Evolutionary conservation across 2,113 vertebrate genomes (phyloP), one percentile per base, ranked within the genome.

Genomic region (Syngnathoides biaculeatus): DNA sequence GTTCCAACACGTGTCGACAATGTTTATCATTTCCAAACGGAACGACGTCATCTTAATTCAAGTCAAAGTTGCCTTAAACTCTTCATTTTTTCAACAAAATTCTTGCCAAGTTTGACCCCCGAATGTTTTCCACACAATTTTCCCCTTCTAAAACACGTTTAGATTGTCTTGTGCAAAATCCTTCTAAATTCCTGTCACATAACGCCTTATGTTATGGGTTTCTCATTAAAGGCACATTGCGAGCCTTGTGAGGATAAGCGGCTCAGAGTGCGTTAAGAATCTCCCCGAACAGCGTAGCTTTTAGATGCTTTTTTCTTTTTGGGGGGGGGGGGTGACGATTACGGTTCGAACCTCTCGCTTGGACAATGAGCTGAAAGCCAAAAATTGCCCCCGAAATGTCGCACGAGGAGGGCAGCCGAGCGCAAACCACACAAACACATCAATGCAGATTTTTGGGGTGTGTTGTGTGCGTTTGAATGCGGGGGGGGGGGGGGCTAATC

Each of bases 401-500:
- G 59, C 45, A 67, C 60, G n/a, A n/a, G 47, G 75, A 78, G 55
- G 40, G 67, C 67, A 76, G 58, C 71, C 55, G 48, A 80, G 73
- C 69, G 48, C 70, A 82, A 85, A 81, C 70, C 64, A 88, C 76
- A 83, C 73, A 81, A 86, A 87, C 74, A 83, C 67, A 68, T 74
- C 75, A 78, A 81, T 88, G 80, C 67, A 43, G 71, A 68, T 75
- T 80, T 82, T 71, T 61, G 66, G 66, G 65, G 76, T 82, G 84
- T 84, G 69, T 79, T 5, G 15, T 15, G 19, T 8, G 13, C 47
- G 39, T 65, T 52, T 65, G 30, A 50, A 62, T 42, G 40, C 20
- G 8, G 22, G 8, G 82, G 69, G 79, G 82, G 69, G 79, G 69
- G 65, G 71, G 79, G 82, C 87, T 91, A 87, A 89, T 90, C 69